Evolutionary conservation across 53 echinoderm and acorn worm species (phyloP), one percentile per base, ranked within the genome.

Genomic region (Stichopus horrens): DNA sequence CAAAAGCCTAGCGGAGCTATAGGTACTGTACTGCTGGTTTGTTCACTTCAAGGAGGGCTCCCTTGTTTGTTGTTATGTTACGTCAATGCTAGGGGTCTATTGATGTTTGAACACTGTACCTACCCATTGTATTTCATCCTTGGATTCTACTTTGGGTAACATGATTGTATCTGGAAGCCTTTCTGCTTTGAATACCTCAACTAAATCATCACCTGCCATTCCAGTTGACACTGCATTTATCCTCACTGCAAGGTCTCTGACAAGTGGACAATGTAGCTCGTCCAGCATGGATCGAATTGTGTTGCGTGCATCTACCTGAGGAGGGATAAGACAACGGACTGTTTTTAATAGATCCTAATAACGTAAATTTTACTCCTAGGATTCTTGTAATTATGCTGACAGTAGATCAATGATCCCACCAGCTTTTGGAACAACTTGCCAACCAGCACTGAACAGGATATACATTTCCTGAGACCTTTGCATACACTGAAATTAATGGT

Each of bases 131-230:
- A 98, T 76, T 60, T 98, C 94, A 51, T 87, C 74, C 22, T 76
- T 89, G 21, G 93, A 93, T 52, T 97, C 96, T 54, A 98, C 95
- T 89, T 98, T 98, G 53, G 98, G 98, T 57, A 98, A 76, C 92
- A 98, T 90, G 65, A 98, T 23, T 5, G 98, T 96, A 59, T 92
- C 88, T 9, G 98, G 98, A 4, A 98, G 86, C 76, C 94, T 94
- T 52, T 91, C 65, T 7, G 98, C 98, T 83, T 93, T 86, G 63
- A 96, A 86, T 23, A 96, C 90, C 10, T 86, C 92, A 6, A 79
- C 52, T 54, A 98, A 85, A 65, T 98, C 98, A 5, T 96, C 94
- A 74, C 89, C 96, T 60, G 94, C 98, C 23, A 96, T 85, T 10
- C 94, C 94, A 73, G 93, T 94, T 63, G 92, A 94, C 65, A 98